Conservation (phyloP, 2,888 invertebrate species). For the Cabera pusaria region DNA sequence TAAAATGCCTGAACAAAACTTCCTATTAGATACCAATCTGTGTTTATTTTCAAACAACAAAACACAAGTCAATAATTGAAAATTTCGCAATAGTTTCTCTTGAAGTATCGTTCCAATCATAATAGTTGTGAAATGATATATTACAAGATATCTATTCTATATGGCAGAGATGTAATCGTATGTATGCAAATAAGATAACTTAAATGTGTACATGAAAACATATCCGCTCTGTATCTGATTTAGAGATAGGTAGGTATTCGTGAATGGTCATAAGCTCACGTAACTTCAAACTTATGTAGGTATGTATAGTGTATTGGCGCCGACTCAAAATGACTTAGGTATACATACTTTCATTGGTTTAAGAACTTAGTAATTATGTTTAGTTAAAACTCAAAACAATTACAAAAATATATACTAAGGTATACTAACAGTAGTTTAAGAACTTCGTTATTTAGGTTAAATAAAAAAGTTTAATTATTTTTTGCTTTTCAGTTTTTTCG, state of each 20-base stretch:
- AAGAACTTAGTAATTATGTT: no score
- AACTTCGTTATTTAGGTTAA: no score
- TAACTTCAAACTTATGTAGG: no score
- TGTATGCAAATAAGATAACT: constrained; percentile 34
- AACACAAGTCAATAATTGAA: constrained; percentile 25
- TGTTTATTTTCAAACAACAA: constrained; percentile 20
- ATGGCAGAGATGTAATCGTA: constrained; percentile 30
- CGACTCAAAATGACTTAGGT: no score
- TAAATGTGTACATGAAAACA: constrained; percentile 6
- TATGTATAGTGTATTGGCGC: no score
- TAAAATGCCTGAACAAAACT: constrained; percentile 20
- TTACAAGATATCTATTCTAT: constrained; percentile 26
- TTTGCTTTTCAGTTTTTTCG: no score
- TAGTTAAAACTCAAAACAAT: no score
- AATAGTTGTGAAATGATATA: constrained; percentile 33
- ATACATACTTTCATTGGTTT: no score
- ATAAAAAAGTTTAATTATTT: no score
- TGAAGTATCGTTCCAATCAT: constrained; percentile 27
- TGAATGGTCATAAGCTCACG: constrained; percentile 1
- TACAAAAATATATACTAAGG: no score
- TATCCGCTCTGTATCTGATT: constrained; percentile 14
- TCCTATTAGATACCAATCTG: constrained; percentile 25
- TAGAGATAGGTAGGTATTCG: no score
- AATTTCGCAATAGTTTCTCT: constrained; percentile 30
- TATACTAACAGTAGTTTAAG: no score